Evolutionary conservation across 2,113 vertebrate genomes (phyloP), one percentile per base, ranked within the genome.

Genomic region (Lethenteron camtschaticum): DNA sequence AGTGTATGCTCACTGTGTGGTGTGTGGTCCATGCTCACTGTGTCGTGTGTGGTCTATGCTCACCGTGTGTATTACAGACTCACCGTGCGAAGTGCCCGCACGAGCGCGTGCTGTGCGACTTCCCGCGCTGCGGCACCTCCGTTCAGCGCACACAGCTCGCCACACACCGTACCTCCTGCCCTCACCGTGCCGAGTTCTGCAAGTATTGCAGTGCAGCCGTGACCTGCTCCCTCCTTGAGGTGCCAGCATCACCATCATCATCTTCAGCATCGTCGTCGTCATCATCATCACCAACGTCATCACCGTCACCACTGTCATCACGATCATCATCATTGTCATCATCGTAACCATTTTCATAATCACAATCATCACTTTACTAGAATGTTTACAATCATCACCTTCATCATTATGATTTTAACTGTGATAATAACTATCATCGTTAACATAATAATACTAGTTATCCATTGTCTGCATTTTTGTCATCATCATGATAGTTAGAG

Each of bases 121-220:
- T 41, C 41, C 41, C 41, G 41, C 41, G 41, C 41, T 41, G 41
- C 2, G 41, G 41, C 41, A 41, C 41, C 63, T 66, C 63, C 63
- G 10, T 66, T 9, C 63, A 66, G n/a, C 63, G n/a, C n/a, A 10
- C 63, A 66, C 63, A 9, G 9, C 63, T 66, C 63, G n/a, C n/a
- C 63, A 11, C 24, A 66, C 63, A 66, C 63, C 63, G 24, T 66
- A 10, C 9, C 9, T 16, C 63, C 9, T 66, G 63, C 63, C 63
- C 63, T 24, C 24, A 16, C 24, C 63, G 63, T 2, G n/a, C 24
- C 9, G 63, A 66, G 63, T 66, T 66, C 63, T 66, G 63, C 63
- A 66, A 66, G 63, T 66, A 16, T 24, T 66, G 63, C 63, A 66
- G 63, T 24, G 63, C 63, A 9, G n/a, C 63, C n/a, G 63, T 66